phyloP scores from a whole-genome alignment of 2,888 invertebrate genomes.

The Lithodes maja region DNA sequence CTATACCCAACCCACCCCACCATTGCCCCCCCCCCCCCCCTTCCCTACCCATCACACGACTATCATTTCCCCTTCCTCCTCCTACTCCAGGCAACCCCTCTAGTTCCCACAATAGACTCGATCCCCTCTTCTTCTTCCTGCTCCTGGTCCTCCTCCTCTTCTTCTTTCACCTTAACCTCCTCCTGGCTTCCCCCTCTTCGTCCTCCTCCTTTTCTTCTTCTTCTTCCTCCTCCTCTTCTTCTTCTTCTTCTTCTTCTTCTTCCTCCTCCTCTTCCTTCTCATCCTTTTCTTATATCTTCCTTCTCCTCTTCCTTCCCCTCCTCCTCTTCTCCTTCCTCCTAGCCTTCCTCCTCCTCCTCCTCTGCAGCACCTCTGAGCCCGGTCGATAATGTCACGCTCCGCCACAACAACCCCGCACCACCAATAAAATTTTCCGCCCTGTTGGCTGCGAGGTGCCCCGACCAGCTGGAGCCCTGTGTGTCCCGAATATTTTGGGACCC shows the following conservation, averaged over 20 bases:
- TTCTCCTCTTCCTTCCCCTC: slow-evolving; percentile 2
- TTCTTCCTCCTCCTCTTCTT: neutral
- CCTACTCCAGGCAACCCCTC: neutral
- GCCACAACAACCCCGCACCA: slow-evolving; percentile 45
- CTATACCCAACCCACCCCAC: no score
- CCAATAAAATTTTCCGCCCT: slow-evolving; percentile 62
- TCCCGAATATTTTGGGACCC: neutral
- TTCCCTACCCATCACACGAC: neutral
- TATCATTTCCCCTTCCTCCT: neutral
- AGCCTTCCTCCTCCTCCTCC: neutral
- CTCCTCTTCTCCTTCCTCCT: slow-evolving; percentile 8
- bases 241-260: no score
- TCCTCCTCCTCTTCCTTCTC: slow-evolving; percentile 1
- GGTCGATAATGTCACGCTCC: slow-evolving; percentile 48
- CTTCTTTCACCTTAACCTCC: neutral
- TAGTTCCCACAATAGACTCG: neutral
- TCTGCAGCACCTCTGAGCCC: neutral
- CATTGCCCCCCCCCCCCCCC: no score
- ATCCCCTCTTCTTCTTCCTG: neutral
- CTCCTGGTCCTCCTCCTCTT: slow-evolving; percentile 4
- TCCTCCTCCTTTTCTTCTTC: neutral
- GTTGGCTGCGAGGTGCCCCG: slow-evolving; percentile 20
- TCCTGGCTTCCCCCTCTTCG: neutral
- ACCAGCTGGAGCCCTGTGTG: slow-evolving; percentile 40
- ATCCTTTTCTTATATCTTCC: neutral